These are phyloP conservation scores for Aeoliscus strigatus DNA, from an alignment of 2,797 vertebrate species.

Conservation along the genomic window DNA sequence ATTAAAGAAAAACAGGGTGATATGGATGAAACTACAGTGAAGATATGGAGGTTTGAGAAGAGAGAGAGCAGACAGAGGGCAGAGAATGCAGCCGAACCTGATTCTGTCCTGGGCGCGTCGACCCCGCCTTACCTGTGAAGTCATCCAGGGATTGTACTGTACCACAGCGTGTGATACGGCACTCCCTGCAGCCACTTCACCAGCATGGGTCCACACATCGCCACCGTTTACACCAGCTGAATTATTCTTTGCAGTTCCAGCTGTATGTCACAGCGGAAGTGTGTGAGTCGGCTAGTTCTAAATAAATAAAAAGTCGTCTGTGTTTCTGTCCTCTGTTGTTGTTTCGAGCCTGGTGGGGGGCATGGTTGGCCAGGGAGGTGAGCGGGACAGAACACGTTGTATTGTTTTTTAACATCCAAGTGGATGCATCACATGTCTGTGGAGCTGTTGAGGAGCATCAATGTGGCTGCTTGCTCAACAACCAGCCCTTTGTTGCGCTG, in stretches of 20 bases:
- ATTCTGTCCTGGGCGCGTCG: constrained; percentile 36
- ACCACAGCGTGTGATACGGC: background rate
- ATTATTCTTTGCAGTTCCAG: constrained; percentile 15
- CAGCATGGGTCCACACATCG: too few relatives aligned
- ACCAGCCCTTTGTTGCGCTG: constrained; percentile 39
- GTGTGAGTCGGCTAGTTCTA: constrained; percentile 24
- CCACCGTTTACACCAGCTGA: background rate
- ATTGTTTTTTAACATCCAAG: constrained; percentile 24
- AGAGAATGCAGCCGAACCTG: constrained; percentile 61
- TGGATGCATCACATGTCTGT: constrained; percentile 39
- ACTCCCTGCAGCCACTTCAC: constrained; percentile 27
- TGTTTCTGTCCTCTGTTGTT: constrained; percentile 7
- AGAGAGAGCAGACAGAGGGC: background rate
- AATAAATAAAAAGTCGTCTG: too few relatives aligned
- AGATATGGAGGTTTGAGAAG: too few relatives aligned
- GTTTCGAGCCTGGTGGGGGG: background rate
- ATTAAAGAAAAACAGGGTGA: too few relatives aligned
- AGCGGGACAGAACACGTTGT: too few relatives aligned
- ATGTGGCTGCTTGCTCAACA: constrained; percentile 36
- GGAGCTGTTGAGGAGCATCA: constrained; percentile 28
- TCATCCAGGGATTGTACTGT: constrained; percentile 10
- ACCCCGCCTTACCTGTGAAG: constrained; percentile 43
- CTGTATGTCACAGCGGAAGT: constrained; percentile 33
- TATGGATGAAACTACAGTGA: too few relatives aligned
- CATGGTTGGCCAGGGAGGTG: constrained; percentile 7